Conservation (phyloP, 2,888 invertebrate species). For the Agrochola circellaris region DNA sequence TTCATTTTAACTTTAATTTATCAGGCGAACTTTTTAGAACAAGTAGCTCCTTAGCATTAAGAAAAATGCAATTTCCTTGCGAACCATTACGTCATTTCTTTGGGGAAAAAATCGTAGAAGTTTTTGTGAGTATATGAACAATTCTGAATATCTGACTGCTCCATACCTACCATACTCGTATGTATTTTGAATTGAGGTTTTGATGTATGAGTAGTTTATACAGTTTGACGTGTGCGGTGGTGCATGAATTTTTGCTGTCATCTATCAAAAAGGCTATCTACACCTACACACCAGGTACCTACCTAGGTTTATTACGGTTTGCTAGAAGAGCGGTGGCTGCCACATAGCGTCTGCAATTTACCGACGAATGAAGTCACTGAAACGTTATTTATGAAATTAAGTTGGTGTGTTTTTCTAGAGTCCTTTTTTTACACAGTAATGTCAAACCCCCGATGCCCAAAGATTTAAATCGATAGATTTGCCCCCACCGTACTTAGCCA, state of each 20-base stretch:
- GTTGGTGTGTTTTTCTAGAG: too few relatives aligned
- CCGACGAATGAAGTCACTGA: not conserved
- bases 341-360: not conserved
- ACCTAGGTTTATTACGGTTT: slow-evolving; percentile 1
- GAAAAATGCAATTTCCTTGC: slow-evolving; percentile 36
- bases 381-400: not conserved
- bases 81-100: not conserved
- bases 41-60: not conserved
- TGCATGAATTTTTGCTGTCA: slow-evolving; percentile 17
- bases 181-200: slow-evolving; percentile 35
- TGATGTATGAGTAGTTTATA: slow-evolving; percentile 53
- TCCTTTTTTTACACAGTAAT: too few relatives aligned
- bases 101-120: not conserved
- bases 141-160: slow-evolving; percentile 6
- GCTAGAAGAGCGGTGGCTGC: not conserved
- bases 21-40: slow-evolving; percentile 10
- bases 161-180: not conserved
- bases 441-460: too few relatives aligned
- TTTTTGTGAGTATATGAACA: not conserved
- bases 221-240: slow-evolving; percentile 39
- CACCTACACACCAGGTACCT: slow-evolving; percentile 7
- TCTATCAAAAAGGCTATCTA: slow-evolving; percentile 31
- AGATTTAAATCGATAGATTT: too few relatives aligned
- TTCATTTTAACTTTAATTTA: slow-evolving; percentile 27
- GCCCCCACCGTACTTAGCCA: too few relatives aligned